phyloP scores from a whole-genome alignment of 1,140 invertebrate species.

The Oncopodura yosiiana region DNA sequence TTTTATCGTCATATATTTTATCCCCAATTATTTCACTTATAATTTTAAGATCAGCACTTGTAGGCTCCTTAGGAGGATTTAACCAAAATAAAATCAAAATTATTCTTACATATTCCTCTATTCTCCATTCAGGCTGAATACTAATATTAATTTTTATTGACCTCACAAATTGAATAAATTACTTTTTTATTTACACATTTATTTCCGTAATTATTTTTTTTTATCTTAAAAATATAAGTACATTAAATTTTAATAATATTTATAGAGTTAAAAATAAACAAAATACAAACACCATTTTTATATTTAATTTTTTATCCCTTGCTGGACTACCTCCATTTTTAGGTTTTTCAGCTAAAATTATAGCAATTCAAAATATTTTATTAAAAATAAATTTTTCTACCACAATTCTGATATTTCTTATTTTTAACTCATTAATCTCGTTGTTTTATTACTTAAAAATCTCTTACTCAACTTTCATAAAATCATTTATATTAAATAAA shows the following conservation, averaged over 20 bases:
- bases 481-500: slow-evolving; percentile 7
- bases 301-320: slow-evolving; percentile 26
- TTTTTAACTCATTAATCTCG: slow-evolving; percentile 4
- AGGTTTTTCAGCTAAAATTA: slow-evolving; percentile 27
- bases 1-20: slow-evolving; percentile 9
- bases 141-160: slow-evolving; percentile 1
- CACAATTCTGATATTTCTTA: slow-evolving; percentile 1
- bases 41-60: slow-evolving; percentile 7
- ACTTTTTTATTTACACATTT: slow-evolving; percentile 24
- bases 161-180: slow-evolving; percentile 5
- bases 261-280: neutral
- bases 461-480: neutral
- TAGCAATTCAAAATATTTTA: slow-evolving; percentile 6
- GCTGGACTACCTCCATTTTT: slow-evolving; percentile 27
- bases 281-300: slow-evolving; percentile 3
- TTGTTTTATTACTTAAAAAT: slow-evolving; percentile 9
- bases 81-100: slow-evolving; percentile 26
- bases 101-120: slow-evolving; percentile 31
- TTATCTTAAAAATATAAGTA: slow-evolving; percentile 12
- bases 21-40: slow-evolving; percentile 4
- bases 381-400: slow-evolving; percentile 4
- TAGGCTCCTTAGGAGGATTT: slow-evolving; percentile 23
- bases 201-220: slow-evolving; percentile 7
- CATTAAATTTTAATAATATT: slow-evolving; percentile 15
- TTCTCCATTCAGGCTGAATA: slow-evolving; percentile 27